These are phyloP conservation scores for Vultur gryphus DNA, from an alignment of 2,797 vertebrate species.

Conservation along the genomic window DNA sequence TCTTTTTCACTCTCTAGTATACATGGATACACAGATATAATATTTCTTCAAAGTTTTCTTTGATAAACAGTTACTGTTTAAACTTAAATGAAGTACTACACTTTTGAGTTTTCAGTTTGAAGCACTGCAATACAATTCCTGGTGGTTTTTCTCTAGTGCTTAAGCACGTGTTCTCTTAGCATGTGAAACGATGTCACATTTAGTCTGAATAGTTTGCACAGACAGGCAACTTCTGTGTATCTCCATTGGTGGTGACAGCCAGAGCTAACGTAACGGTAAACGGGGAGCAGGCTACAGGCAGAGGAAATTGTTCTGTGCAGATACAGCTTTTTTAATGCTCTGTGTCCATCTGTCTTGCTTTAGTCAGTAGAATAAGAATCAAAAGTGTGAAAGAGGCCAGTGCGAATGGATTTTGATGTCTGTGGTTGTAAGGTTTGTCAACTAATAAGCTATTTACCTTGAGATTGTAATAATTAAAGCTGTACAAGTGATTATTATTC, in stretches of 20 bases:
- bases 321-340: background rate
- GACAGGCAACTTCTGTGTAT: background rate
- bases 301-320: background rate
- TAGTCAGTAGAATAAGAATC: background rate
- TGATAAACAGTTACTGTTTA: background rate
- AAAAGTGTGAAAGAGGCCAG: background rate
- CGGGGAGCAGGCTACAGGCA: background rate
- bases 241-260: background rate
- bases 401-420: background rate
- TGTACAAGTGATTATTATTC: background rate
- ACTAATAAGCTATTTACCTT: background rate
- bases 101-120: background rate
- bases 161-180: background rate
- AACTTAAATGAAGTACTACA: background rate
- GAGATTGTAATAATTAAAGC: background rate
- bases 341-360: background rate
- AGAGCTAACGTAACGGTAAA: background rate
- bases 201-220: background rate
- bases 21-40: accelerated
- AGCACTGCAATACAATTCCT: background rate
- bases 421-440: background rate
- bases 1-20: background rate
- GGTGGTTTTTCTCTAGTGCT: background rate
- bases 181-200: background rate
- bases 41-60: background rate